Percentiles rank a stretch among this genome's conserved stretches.
These are phyloP conservation scores for Ptiloglossa arizonensis DNA, from an alignment of 1,140 invertebrate genomes.

Conservation along the genomic window DNA sequence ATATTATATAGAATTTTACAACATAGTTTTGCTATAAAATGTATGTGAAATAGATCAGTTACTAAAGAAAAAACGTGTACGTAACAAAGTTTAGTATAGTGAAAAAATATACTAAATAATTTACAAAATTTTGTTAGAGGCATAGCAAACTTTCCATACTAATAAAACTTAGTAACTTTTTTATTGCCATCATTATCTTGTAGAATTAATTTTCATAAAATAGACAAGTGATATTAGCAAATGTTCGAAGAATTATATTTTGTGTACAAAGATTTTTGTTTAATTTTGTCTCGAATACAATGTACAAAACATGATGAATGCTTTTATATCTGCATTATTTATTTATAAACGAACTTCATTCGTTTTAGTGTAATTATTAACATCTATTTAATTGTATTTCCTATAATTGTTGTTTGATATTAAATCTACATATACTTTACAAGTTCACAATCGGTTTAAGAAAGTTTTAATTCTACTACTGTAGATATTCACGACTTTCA, in stretches of 20 bases:
- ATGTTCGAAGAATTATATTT: not conserved
- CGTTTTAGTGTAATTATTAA: not conserved
- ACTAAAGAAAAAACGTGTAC: not conserved
- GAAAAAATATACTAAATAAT: too few relatives aligned
- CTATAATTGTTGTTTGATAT: not conserved
- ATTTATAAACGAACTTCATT: constrained; percentile 2
- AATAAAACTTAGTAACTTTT: not conserved
- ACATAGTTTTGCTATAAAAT: not conserved
- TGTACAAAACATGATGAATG: not conserved
- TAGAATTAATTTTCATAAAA: not conserved
- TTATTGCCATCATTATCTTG: not conserved
- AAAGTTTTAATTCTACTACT: not conserved
- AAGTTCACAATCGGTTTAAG: not conserved
- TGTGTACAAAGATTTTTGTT: not conserved
- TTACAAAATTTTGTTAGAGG: not conserved
- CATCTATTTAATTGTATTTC: not conserved
- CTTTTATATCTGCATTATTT: not conserved
- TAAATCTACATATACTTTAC: not conserved
- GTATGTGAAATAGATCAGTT: not conserved
- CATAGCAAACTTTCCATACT: not conserved
- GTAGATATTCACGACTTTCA: not conserved
- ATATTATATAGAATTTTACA: not conserved
- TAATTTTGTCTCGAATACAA: not conserved
- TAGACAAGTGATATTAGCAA: not conserved
- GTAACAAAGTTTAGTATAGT: not conserved